Conservation (phyloP, 2,113 vertebrate genomes). For the Ibidorhyncha struthersii region DNA sequence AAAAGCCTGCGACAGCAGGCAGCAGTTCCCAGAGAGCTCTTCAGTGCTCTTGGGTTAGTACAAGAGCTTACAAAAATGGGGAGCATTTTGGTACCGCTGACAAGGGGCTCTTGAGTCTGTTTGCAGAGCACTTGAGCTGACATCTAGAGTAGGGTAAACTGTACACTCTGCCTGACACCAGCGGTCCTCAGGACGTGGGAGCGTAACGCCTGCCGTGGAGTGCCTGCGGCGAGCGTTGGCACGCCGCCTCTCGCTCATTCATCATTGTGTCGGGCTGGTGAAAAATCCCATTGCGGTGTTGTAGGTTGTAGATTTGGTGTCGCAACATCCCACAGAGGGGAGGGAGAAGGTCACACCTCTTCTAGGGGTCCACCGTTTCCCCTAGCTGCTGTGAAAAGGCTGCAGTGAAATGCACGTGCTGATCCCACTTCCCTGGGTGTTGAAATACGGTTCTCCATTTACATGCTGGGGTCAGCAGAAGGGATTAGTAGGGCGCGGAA, state of each 20-base stretch:
- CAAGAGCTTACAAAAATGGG: background rate
- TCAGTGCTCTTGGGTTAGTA: background rate
- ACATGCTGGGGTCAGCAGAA: background rate
- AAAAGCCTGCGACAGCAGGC: background rate
- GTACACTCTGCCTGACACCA: background rate
- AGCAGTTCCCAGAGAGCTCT: background rate
- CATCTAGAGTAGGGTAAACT: background rate
- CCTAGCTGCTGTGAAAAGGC: background rate
- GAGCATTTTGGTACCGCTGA: background rate
- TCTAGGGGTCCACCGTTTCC: background rate
- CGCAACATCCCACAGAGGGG: background rate
- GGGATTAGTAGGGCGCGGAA: no score
- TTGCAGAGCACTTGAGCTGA: background rate
- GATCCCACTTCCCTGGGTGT: background rate
- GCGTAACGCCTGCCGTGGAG: background rate
- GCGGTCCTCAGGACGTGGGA: background rate
- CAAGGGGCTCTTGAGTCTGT: background rate
- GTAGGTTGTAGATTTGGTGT: background rate
- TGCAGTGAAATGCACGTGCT: background rate
- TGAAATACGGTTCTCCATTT: background rate
- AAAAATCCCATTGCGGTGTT: rapidly evolving
- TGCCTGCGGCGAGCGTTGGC: background rate
- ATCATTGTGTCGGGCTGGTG: background rate
- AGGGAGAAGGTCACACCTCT: background rate
- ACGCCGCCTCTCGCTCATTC: background rate